Conservation (phyloP, 2,113 vertebrate genomes). For the Silurus glanis region DNA sequence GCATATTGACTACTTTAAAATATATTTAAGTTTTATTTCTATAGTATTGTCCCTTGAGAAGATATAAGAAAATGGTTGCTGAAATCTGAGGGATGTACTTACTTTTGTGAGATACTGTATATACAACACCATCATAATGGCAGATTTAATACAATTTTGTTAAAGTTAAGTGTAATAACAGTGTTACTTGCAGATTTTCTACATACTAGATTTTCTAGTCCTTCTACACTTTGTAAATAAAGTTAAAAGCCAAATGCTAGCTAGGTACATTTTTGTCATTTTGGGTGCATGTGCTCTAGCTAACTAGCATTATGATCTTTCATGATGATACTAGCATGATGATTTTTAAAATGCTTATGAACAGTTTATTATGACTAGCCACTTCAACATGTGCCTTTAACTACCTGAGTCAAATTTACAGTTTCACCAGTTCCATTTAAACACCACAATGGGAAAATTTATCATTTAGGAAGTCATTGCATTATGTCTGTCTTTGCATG, state of each 20-base stretch:
- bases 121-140: neutral
- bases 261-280: no score
- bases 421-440: neutral
- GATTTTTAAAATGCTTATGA: no score
- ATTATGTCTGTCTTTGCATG: neutral
- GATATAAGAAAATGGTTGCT: no score
- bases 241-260: no score
- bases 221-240: no score
- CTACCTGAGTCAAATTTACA: neutral
- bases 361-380: neutral
- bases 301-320: neutral
- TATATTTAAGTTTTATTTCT: no score
- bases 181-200: neutral
- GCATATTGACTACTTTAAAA: no score
- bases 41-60: no score
- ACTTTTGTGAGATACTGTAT: neutral
- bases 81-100: no score
- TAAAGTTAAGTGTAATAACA: neutral
- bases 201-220: no score
- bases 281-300: neutral
- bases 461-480: neutral
- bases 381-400: neutral
- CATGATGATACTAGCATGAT: no score
- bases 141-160: neutral
- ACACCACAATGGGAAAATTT: neutral